phyloP scores from a whole-genome alignment of 2,113 vertebrate species.

The Menura novaehollandiae region DNA sequence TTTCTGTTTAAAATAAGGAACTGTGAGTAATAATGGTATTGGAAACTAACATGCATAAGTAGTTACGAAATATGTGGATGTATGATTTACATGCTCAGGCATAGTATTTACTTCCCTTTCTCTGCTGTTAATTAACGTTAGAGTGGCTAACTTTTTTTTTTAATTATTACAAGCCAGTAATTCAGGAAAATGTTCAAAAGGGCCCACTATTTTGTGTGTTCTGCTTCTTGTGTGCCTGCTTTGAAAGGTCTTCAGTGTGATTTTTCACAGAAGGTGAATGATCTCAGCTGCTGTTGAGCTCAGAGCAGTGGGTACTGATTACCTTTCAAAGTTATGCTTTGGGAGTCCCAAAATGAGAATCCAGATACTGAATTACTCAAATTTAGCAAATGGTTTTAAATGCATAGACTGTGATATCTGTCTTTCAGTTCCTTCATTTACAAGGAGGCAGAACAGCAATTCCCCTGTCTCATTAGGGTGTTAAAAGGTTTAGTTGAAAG shows the following conservation, averaged over 20 bases:
- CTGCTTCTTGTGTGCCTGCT: not conserved
- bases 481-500: slow-evolving; percentile 44
- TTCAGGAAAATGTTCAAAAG: not conserved
- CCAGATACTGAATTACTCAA: slow-evolving; percentile 13
- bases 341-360: slow-evolving; percentile 53
- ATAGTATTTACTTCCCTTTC: not conserved
- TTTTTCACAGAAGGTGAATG: not conserved
- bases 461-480: slow-evolving; percentile 46
- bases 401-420: not conserved
- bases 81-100: not conserved
- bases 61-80: not conserved
- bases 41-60: not conserved
- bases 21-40: not conserved
- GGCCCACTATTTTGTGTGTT: not conserved
- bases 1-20: not conserved
- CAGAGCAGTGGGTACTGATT: slow-evolving; percentile 18
- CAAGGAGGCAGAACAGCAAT: slow-evolving; percentile 33
- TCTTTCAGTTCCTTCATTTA: slow-evolving; percentile 33
- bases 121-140: not conserved
- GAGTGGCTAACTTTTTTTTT: not conserved
- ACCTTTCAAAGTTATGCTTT: slow-evolving; percentile 40
- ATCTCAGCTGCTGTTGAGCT: slow-evolving; percentile 10
- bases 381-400: slow-evolving; percentile 45
- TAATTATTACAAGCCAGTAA: not conserved
- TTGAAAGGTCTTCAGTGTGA: not conserved